Evolutionary conservation across 2,888 invertebrate species (phyloP), one percentile per base, ranked within the genome.

Genomic region (Meteorus cinctellus): DNA sequence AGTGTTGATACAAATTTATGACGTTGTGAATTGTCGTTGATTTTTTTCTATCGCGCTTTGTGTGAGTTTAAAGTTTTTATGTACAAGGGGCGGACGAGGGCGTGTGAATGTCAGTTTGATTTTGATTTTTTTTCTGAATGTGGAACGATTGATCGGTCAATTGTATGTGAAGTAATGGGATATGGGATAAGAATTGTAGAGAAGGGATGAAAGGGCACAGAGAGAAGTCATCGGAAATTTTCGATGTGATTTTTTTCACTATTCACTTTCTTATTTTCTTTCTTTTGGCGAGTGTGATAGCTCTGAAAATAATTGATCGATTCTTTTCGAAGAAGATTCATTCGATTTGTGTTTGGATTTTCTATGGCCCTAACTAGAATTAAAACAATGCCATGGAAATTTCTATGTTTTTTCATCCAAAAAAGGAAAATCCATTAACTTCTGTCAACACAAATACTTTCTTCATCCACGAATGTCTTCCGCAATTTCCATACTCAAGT

Each of bases 21-120:
- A 34, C 8, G 2, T 6, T 8, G 34, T 34, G 34, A 4, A 48
- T 45, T 45, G 16, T 86, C 87, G 87, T 84, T 79, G 76, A 83
- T 86, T 78, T 87, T 85, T 79, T 80, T 76, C 68, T 76, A 3
- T 55, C 16, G 1, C n/a, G 55, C 19, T 48, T 48, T 48, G 14
- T 48, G 55, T 4, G 24, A 55, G 10, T 55, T 55, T 24, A 55
- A 74, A 81, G 80, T 88, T 88, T 86, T 88, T 87, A 78, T 86
- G 85, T 79, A 76, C 69, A 78, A 77, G 76, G 78, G 75, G 69
- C 16, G 73, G 36, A 45, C 34, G 62, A 14, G 76, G 31, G 78
- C 82, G 84, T 84, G 81, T 81, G 82, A 82, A 67, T 10, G 5
- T 27, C 16, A 45, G 31, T 48, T 68, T 68, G 27, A 48, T 68